Conservation (phyloP, 2,113 vertebrate species). For the Chiloscyllium plagiosum region DNA sequence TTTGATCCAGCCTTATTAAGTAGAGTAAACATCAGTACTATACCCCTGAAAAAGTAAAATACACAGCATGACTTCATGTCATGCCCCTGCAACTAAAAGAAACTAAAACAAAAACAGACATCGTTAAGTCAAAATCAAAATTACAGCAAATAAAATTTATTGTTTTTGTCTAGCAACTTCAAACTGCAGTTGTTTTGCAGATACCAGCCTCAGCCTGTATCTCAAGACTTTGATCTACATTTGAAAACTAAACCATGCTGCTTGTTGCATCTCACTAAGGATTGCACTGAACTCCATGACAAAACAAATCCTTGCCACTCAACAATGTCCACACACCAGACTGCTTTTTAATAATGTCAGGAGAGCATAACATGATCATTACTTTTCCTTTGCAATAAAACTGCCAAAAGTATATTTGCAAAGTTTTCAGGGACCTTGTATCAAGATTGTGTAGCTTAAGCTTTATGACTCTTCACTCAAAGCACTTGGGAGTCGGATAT, state of each 20-base stretch:
- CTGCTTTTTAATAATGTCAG: background rate
- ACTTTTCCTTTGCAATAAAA: background rate
- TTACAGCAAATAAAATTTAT: conserved; percentile 7
- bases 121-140: conserved; percentile 15
- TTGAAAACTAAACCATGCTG: background rate
- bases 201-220: background rate
- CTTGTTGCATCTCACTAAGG: background rate
- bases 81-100: background rate
- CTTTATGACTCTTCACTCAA: background rate
- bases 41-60: conserved; percentile 33
- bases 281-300: background rate
- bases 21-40: conserved; percentile 33
- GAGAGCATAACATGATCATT: background rate
- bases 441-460: background rate
- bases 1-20: conserved; percentile 37
- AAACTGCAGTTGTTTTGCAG: background rate
- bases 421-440: background rate
- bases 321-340: background rate
- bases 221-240: background rate
- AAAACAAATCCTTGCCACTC: background rate
- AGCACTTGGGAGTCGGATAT: background rate
- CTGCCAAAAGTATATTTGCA: background rate
- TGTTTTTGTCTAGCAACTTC: conserved; percentile 17
- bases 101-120: conserved; percentile 19
- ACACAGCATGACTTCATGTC: conserved; percentile 18